Percentiles rank a stretch among this genome's conserved stretches.
These are phyloP conservation scores for Pelvicachromis taeniatus DNA, from an alignment of 2,113 vertebrate genomes.

Conservation along the genomic window DNA sequence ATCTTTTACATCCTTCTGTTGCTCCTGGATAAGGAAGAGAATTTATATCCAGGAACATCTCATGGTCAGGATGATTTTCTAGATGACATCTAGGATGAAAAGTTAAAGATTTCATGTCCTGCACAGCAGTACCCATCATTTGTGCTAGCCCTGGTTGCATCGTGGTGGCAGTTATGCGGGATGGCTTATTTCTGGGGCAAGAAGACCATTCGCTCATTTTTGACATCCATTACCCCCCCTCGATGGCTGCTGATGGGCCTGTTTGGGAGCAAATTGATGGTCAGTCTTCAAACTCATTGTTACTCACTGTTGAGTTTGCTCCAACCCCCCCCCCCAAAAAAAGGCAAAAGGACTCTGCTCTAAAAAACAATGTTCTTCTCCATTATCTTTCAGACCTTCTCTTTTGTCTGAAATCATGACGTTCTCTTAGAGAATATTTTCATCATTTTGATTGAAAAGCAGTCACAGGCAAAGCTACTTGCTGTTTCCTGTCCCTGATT, in stretches of 20 bases:
- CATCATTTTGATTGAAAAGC: background rate
- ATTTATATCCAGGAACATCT: background rate
- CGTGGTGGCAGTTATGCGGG: background rate
- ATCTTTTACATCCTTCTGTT: background rate
- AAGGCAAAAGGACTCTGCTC: background rate
- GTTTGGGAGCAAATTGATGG: background rate
- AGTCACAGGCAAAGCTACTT: background rate
- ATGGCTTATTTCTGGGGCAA: background rate
- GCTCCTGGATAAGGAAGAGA: background rate
- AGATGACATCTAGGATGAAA: background rate
- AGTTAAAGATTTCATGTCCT: background rate
- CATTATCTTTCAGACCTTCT: background rate
- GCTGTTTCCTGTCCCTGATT: background rate
- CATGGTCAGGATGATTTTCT: background rate
- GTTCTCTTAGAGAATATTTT: background rate
- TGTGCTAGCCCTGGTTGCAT: background rate
- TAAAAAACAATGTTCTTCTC: background rate
- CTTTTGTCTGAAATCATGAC: rapidly evolving
- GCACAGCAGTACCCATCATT: background rate
- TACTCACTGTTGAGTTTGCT: background rate
- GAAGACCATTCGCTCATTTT: background rate
- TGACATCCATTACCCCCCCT: background rate
- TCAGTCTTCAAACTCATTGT: background rate
- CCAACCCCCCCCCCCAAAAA: too few relatives aligned
- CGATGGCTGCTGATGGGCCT: background rate